phyloP scores from a whole-genome alignment of 2,797 vertebrate species.

The Gambusia yucatana region DNA sequence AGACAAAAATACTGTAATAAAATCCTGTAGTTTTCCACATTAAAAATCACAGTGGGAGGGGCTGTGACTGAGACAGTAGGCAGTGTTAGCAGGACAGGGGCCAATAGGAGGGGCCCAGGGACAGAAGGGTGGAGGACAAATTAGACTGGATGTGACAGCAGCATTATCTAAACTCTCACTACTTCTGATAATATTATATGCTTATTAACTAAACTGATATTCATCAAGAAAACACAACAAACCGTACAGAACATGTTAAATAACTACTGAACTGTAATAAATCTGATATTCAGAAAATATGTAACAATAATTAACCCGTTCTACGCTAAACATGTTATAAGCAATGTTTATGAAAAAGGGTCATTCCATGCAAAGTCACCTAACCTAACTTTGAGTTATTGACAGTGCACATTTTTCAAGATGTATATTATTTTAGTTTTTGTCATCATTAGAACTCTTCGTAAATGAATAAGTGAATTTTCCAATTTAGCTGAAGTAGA shows the following conservation, averaged over 20 bases:
- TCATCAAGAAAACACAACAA: not conserved
- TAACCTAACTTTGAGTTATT: not conserved
- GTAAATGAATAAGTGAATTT: not conserved
- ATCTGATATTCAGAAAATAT: constrained; percentile 16
- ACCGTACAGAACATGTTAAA: not conserved
- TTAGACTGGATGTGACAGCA: not conserved
- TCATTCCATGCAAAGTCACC: not conserved
- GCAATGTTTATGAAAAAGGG: not conserved
- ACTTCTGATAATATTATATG: constrained; percentile 4
- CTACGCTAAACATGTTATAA: constrained; percentile 6
- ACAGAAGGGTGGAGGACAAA: not conserved
- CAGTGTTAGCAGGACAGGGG: constrained; percentile 49
- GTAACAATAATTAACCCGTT: constrained; percentile 13
- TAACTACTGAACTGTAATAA: not conserved
- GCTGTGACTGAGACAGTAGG: constrained; percentile 39
- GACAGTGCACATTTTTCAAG: not conserved
- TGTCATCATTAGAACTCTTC: not conserved
- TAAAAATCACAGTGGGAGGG: constrained; percentile 35
- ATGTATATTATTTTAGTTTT: not conserved
- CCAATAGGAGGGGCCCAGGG: not conserved
- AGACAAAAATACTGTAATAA: not conserved
- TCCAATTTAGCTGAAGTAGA: too few relatives aligned
- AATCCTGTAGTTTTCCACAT: not conserved
- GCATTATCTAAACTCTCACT: not conserved
- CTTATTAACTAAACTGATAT: not conserved